Evolutionary conservation across 2,113 vertebrate species (phyloP), one percentile per base, ranked within the genome.

Genomic region (Epinephelus moara): DNA sequence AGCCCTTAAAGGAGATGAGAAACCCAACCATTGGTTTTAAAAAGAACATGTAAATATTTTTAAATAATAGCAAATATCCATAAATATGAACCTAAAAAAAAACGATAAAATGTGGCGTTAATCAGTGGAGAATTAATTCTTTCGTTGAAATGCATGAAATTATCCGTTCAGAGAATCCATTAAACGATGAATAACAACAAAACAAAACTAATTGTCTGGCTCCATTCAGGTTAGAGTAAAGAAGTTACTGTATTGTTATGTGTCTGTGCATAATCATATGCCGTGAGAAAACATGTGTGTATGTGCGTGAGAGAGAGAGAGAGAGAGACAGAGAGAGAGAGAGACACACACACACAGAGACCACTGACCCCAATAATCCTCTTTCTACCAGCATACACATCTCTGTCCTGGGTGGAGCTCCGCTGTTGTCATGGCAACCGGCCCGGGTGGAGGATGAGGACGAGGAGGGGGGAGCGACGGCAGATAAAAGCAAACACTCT

Each of bases 311-410:
- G 76, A 70, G 68, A 42, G 64, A 68, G 68, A 42, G 27, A 70
- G 52, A 66, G 68, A 42, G 61, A 68, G 27, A 69, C 84, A 64
- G 76, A 70, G 68, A 42, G 64, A 68, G 68, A 42, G 64, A 68
- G 27, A 70, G 52, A 66, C 17, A 23, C 55, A 42, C 47, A 70
- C 84, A 85, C 42, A 56, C 82, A 82, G 59, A 71, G 88, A 93
- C 80, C 83, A 82, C 83, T 94, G 93, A 93, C 93, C 93, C 90
- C 91, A 89, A 93, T 94, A 93, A 94, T 92, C 90, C 89, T 89
- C 86, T 91, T 90, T 91, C 85, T 91, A 87, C 84, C 85, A 86
- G 82, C 82, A 45, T 64, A 83, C 87, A 83, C 84, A 82, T 90
- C 91, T 81, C 83, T 78, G 73, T 90, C 77, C 89, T 92, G 93